Evolutionary conservation across 2,888 invertebrate species (phyloP).

Genomic region (Dioctria linearis): DNA sequence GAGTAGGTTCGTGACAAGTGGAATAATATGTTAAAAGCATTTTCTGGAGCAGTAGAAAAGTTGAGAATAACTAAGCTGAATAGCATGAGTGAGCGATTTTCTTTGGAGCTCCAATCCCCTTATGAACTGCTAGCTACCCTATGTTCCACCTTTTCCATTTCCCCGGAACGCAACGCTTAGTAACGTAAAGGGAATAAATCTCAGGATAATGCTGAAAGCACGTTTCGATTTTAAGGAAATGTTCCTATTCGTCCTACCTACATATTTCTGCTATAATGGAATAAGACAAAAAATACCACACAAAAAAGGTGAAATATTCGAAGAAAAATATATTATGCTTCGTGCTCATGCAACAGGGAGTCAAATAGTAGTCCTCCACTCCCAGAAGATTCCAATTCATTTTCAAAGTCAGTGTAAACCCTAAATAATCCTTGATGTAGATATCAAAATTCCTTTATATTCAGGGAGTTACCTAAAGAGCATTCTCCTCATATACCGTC

Average conservation of each 20-base stretch:
- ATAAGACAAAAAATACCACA: conserved; percentile 1
- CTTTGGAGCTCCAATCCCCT: conserved; percentile 39
- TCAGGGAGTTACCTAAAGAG: not conserved
- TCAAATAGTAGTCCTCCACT: not conserved
- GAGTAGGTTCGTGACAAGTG: conserved; percentile 55
- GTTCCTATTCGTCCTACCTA: conserved; percentile 39
- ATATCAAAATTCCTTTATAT: conserved; percentile 18
- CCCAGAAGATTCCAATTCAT: conserved; percentile 5
- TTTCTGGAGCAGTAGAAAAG: conserved; percentile 43
- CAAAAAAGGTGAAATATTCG: conserved; percentile 44
- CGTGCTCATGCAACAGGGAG: conserved; percentile 39
- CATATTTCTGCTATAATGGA: conserved; percentile 1
- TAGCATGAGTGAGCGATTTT: conserved; percentile 50
- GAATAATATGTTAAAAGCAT: conserved; percentile 56
- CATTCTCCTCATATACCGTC: not conserved
- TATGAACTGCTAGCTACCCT: conserved; percentile 28
- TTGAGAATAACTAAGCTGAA: conserved; percentile 41
- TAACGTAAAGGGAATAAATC: conserved; percentile 50
- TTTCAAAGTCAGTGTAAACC: not conserved
- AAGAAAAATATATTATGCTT: not conserved
- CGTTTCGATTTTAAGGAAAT: conserved; percentile 56
- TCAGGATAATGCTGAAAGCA: conserved; percentile 54
- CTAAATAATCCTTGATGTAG: not conserved
- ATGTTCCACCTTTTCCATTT: conserved; percentile 34
- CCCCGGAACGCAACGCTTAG: not conserved